Percentiles rank a stretch among this genome's conserved stretches.
These are phyloP conservation scores for Leucophenga maculata DNA, from an alignment of 2,888 invertebrate genomes.

Conservation along the genomic window DNA sequence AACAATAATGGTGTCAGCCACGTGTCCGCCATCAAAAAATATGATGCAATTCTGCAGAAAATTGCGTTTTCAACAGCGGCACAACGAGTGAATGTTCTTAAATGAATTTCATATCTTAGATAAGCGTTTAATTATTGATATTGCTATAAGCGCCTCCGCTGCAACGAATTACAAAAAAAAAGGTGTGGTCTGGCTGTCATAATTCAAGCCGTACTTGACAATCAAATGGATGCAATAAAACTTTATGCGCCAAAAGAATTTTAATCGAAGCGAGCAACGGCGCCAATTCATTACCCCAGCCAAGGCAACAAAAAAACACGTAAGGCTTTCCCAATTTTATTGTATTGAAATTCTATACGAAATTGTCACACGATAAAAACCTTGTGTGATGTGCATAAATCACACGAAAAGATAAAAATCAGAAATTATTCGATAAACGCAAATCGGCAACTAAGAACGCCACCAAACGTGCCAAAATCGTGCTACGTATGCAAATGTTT, in stretches of 20 bases:
- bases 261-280: conserved; percentile 43
- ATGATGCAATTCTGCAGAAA: conserved; percentile 24
- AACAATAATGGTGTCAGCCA: too few species aligned
- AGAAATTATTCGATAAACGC: background rate
- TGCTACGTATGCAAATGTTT: conserved; percentile 9
- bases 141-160: background rate
- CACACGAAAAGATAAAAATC: background rate
- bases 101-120: conserved; percentile 7
- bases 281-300: conserved; percentile 19
- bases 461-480: conserved; percentile 12
- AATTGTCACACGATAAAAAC: background rate
- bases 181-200: conserved; percentile 38
- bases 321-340: background rate
- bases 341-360: too few species aligned
- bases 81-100: background rate
- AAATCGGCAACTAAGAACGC: background rate
- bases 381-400: background rate
- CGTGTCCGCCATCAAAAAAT: too few species aligned
- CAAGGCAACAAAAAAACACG: background rate
- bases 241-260: conserved; percentile 39
- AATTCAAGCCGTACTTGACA: conserved; percentile 30
- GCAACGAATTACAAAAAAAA: conserved; percentile 14
- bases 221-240: conserved; percentile 43
- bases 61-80: background rate
- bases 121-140: background rate